A percentile compares a stretch with the other conserved stretches of the same genome.
Evolutionary conservation across 2,797 vertebrate genomes (phyloP).

Genomic region (Sparidentex hasta): DNA sequence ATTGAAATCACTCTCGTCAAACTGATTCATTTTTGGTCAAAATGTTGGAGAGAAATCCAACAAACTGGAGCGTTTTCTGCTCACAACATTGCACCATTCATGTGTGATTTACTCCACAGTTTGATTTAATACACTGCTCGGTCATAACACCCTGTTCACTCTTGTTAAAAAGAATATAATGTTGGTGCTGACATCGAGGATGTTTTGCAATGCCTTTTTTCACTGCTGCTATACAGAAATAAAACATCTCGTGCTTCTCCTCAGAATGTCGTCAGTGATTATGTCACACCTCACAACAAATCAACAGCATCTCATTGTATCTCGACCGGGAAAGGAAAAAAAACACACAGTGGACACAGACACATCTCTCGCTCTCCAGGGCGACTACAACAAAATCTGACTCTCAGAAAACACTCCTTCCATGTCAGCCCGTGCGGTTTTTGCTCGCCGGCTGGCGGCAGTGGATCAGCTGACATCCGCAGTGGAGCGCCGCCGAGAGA

Average conservation of each 20-base stretch:
- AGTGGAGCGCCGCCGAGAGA: slow-evolving; percentile 68
- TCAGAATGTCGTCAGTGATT: slow-evolving; percentile 57
- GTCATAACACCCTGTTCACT: not conserved
- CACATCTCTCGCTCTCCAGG: slow-evolving; percentile 7
- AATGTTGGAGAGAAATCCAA: not conserved
- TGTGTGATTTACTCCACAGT: not conserved
- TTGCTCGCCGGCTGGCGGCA: slow-evolving; percentile 33
- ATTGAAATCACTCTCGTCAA: not conserved
- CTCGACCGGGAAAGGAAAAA: not conserved
- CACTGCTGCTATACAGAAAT: slow-evolving; percentile 18
- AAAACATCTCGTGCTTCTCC: slow-evolving; percentile 53
- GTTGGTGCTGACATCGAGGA: slow-evolving; percentile 6
- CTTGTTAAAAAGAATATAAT: not conserved
- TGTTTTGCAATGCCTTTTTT: slow-evolving; percentile 19
- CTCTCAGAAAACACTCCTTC: slow-evolving; percentile 38
- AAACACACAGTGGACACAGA: not conserved
- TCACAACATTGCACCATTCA: not conserved
- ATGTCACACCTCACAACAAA: slow-evolving; percentile 46
- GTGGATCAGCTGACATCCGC: slow-evolving; percentile 79
- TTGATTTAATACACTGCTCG: not conserved
- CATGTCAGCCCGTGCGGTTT: slow-evolving; percentile 52
- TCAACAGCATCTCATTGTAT: slow-evolving; percentile 19
- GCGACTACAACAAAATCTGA: slow-evolving; percentile 51
- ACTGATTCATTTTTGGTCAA: not conserved
- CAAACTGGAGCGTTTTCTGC: slow-evolving; percentile 1